These are phyloP conservation scores for Girardia tigrina DNA, from an alignment of 2,888 invertebrate species.

Conservation along the genomic window DNA sequence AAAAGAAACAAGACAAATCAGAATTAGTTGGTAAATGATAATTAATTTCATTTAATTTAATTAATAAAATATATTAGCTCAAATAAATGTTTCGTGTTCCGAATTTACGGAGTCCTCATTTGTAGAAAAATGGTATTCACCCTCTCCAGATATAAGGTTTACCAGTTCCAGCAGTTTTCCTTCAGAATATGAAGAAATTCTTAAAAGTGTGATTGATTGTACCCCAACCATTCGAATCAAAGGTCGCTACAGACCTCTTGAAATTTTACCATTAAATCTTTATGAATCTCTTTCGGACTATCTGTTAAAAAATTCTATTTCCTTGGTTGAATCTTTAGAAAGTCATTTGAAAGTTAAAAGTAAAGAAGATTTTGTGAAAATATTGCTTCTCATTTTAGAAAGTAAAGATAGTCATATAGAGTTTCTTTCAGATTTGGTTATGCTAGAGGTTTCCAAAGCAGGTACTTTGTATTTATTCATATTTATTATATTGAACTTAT, in stretches of 20 bases:
- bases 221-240: slow-evolving; percentile 60
- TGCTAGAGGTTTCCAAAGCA: slow-evolving; percentile 63
- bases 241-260: slow-evolving; percentile 72
- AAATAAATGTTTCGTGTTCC: not conserved
- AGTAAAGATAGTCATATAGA: slow-evolving; percentile 70
- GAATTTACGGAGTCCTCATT: not conserved
- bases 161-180: not conserved
- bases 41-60: no score
- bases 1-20: no score
- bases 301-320: slow-evolving; percentile 62
- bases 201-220: not conserved
- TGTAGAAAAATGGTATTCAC: not conserved
- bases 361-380: slow-evolving; percentile 80
- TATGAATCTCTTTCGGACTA: slow-evolving; percentile 63
- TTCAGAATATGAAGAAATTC: not conserved
- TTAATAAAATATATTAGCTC: no score
- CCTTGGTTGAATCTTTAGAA: slow-evolving; percentile 71
- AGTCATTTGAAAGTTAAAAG: slow-evolving; percentile 77
- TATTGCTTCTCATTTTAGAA: slow-evolving; percentile 74
- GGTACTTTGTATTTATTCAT: no score
- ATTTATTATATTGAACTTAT: not conserved
- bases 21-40: no score
- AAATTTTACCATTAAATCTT: slow-evolving; percentile 70
- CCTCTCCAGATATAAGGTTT: not conserved
- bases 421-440: slow-evolving; percentile 76